Base-by-base conservation (phyloP, 2,797 vertebrate species). In the Gephyroberyx darwinii region DNA sequence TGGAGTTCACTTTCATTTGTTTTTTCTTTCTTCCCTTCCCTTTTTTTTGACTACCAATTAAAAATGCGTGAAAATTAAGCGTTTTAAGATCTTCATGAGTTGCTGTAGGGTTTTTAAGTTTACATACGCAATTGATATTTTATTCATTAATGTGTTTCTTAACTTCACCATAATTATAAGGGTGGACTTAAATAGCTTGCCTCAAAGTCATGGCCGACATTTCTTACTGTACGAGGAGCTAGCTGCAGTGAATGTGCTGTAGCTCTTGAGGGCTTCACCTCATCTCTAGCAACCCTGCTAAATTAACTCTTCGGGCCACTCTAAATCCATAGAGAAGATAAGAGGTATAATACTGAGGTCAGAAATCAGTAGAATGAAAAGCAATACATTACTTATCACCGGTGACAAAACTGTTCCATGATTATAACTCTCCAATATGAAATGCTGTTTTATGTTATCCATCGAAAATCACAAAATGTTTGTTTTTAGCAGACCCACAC, bases 11-110 rank as follows among this genome's bases (percentile, higher is more conserved):
- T 85, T 86, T 70, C 55, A 39, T 75, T 65, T 82, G 74, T 84
- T 88, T 85, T 84, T 77, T 79, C 61, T 26, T 26, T 75, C 61
- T 3, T 41, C 78, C 57, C 14, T 60, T 69, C 31, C 37, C 68
- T 87, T 79, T 82, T 80, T 92, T 90, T 85, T 74, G n/a, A 82
- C 59, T 65, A 71, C 67, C 80, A 86, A 91, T 92, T 91, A 92
- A 93, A 90, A 88, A 92, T 92, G 78, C 80, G 90, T 90, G 84
- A 88, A 90, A 91, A 82, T 80, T 26, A 69, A 69, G 71, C 84
- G 77, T 82, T 88, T 89, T 83, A 73, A 84, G 85, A 86, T 77
- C 77, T 59, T 83, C 55, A 5, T 47, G 77, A 79, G 75, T 68
- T 51, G 62, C 84, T 75, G 22, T 50, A 8, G 86, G 83, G 70